Evolutionary conservation across 2,113 vertebrate species (phyloP).

Genomic region (Cromileptes altivelis): DNA sequence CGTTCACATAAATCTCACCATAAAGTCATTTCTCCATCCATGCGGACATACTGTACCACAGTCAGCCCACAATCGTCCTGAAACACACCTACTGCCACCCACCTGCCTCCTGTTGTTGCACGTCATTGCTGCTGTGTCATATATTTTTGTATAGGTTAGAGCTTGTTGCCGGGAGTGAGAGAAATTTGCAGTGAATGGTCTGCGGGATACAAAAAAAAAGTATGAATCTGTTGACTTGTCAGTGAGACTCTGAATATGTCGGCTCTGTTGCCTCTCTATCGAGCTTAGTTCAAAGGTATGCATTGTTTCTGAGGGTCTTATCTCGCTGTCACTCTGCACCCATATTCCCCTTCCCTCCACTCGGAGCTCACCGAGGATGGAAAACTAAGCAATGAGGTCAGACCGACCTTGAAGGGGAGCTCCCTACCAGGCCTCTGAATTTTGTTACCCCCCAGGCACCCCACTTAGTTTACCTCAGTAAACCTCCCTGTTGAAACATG

Average conservation of each 20-base stretch:
- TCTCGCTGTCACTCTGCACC: conserved; percentile 77
- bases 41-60: conserved; percentile 70
- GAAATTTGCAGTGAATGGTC: conserved; percentile 9
- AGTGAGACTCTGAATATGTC: conserved; percentile 41
- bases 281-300: conserved; percentile 72
- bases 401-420: conserved; percentile 84
- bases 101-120: conserved; percentile 76
- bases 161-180: conserved; percentile 57
- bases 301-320: conserved; percentile 77
- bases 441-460: conserved; percentile 66
- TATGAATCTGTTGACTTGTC: conserved; percentile 59
- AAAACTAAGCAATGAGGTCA: conserved; percentile 83
- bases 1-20: conserved; percentile 22
- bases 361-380: conserved; percentile 72
- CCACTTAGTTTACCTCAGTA: conserved; percentile 70
- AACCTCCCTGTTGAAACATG: conserved; percentile 58
- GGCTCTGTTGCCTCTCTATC: conserved; percentile 27
- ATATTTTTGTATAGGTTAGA: conserved; percentile 54
- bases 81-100: conserved; percentile 77
- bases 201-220: conserved; percentile 5
- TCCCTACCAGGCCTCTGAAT: conserved; percentile 74
- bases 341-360: conserved; percentile 61
- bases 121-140: conserved; percentile 79
- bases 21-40: conserved; percentile 58
- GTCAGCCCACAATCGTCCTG: conserved; percentile 64